Evolutionary conservation across 2,113 vertebrate species (phyloP).

Genomic region (Gobiocypris rarus): DNA sequence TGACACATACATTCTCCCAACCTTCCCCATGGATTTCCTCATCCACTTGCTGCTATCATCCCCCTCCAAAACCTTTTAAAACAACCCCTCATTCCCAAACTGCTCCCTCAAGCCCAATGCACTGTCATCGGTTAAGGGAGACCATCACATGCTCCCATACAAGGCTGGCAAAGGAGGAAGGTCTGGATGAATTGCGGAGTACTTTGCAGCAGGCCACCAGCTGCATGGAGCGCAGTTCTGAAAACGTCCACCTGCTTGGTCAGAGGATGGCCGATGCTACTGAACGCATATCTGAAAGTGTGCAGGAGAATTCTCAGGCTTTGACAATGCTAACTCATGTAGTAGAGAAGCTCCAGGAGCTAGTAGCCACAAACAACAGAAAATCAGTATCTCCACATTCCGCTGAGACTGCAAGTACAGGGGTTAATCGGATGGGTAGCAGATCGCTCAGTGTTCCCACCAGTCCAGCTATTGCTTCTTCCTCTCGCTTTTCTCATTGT

Average conservation of each 20-base stretch:
- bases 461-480: not conserved
- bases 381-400: not conserved
- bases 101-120: conserved; percentile 69
- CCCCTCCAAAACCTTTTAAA: not conserved
- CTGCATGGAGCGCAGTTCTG: conserved; percentile 70
- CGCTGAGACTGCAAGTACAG: not conserved
- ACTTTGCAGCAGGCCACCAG: conserved; percentile 65
- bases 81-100: conserved; percentile 56
- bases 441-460: conserved; percentile 2
- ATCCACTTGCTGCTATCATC: conserved; percentile 45
- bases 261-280: conserved; percentile 67
- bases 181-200: conserved; percentile 66
- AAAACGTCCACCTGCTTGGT: conserved; percentile 66
- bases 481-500: conserved; percentile 46
- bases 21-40: conserved; percentile 49
- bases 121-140: conserved; percentile 24
- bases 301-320: conserved; percentile 71
- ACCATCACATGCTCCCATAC: conserved; percentile 20
- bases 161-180: conserved; percentile 66
- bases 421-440: not conserved
- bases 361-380: conserved; percentile 48
- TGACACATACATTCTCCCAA: not conserved
- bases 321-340: conserved; percentile 66
- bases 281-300: conserved; percentile 66
- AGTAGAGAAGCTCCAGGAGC: conserved; percentile 65